These are phyloP conservation scores for Thalassarche chlororhynchos DNA, from an alignment of 2,113 vertebrate genomes.

Conservation along the genomic window DNA sequence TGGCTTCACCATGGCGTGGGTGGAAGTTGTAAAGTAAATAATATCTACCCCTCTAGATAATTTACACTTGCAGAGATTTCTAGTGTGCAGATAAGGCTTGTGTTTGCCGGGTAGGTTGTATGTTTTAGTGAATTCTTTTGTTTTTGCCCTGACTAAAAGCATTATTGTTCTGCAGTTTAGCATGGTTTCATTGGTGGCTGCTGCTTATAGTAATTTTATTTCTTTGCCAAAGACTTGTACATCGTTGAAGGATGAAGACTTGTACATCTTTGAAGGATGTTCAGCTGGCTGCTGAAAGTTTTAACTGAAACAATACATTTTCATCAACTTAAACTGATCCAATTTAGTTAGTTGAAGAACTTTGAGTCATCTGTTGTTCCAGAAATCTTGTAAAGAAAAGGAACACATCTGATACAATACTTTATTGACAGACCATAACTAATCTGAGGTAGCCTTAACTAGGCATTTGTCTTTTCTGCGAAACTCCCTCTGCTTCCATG, in stretches of 20 bases:
- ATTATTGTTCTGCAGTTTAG: neutral
- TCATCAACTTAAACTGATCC: neutral
- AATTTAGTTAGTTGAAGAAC: neutral
- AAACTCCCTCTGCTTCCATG: neutral
- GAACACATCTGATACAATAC: neutral
- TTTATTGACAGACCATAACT: neutral
- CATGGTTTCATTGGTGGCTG: neutral
- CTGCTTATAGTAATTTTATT: neutral
- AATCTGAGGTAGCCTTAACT: neutral
- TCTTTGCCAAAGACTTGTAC: neutral
- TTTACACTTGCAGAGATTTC: neutral
- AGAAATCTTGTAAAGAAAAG: neutral
- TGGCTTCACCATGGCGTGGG: neutral
- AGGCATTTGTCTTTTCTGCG: neutral
- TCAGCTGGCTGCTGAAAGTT: neutral
- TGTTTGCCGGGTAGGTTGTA: neutral
- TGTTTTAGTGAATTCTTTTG: neutral
- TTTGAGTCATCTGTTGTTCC: neutral
- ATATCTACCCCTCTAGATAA: neutral
- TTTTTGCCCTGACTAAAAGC: neutral
- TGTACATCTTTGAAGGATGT: neutral
- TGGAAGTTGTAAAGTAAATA: neutral
- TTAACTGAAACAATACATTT: neutral
- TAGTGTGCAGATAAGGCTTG: neutral
- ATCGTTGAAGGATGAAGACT: neutral